These are phyloP conservation scores for Neoniphon sammara DNA, from an alignment of 2,797 vertebrate genomes.

Conservation along the genomic window DNA sequence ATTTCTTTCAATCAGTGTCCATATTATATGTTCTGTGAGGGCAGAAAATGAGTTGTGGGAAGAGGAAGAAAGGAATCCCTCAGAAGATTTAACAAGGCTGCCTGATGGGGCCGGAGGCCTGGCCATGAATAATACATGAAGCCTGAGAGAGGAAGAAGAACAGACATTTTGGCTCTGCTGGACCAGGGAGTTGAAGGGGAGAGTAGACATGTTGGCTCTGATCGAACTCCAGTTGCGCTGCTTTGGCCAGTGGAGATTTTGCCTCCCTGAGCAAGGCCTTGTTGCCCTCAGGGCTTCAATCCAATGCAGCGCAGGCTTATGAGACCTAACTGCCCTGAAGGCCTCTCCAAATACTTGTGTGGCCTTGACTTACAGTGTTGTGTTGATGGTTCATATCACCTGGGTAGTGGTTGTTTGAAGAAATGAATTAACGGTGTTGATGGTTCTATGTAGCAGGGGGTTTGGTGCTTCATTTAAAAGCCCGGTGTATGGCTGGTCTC, in stretches of 20 bases:
- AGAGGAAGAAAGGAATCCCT: conserved; percentile 69
- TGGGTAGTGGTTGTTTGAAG: conserved; percentile 54
- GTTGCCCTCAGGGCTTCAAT: conserved; percentile 29
- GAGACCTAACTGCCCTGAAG: conserved; percentile 49
- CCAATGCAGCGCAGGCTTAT: conserved; percentile 26
- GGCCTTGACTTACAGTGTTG: conserved; percentile 51
- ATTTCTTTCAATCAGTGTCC: conserved; percentile 73
- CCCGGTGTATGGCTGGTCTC: conserved; percentile 46
- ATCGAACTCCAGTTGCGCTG: conserved; percentile 47
- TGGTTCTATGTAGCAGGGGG: conserved; percentile 17
- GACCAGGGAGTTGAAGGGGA: conserved; percentile 49
- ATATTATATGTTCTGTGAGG: conserved; percentile 71
- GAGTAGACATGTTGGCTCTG: conserved; percentile 57
- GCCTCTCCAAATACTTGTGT: conserved; percentile 46
- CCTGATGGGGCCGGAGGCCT: conserved; percentile 79
- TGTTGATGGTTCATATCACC: conserved; percentile 59
- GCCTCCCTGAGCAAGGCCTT: conserved; percentile 13
- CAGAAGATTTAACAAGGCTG: conserved; percentile 80
- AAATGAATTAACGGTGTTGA: conserved; percentile 44
- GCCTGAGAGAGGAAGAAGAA: conserved; percentile 55
- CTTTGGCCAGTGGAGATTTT: conserved; percentile 37
- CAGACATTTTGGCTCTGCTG: conserved; percentile 63
- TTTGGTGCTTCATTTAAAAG: conserved; percentile 52
- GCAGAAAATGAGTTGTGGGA: conserved; percentile 70
- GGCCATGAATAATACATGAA: conserved; percentile 79